These are phyloP conservation scores for Coilia nasus DNA, from an alignment of 2,797 vertebrate species.

Conservation along the genomic window DNA sequence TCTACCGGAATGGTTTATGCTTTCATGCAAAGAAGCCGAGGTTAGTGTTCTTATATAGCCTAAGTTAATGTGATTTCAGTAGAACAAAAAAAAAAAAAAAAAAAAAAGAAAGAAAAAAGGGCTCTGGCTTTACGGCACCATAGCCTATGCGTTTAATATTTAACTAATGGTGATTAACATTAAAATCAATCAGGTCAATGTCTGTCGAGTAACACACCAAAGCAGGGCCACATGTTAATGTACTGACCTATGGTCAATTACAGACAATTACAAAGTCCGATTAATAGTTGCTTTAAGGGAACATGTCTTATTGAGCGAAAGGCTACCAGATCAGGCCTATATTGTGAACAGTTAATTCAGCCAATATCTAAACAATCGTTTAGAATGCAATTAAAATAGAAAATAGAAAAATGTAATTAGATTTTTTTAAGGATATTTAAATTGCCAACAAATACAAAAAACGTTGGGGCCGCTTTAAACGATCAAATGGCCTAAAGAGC, in stretches of 20 bases:
- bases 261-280: background rate
- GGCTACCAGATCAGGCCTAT: background rate
- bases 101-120: background rate
- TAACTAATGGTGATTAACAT: constrained; percentile 6
- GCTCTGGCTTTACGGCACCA: background rate
- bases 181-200: background rate
- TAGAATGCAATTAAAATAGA: too few relatives aligned
- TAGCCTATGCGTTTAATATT: background rate
- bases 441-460: too few relatives aligned
- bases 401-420: too few relatives aligned
- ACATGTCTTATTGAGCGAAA: background rate
- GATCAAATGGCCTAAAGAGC: too few relatives aligned
- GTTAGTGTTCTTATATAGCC: too few relatives aligned
- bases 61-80: background rate
- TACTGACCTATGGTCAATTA: background rate
- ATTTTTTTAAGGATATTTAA: too few relatives aligned
- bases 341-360: background rate
- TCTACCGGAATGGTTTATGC: too few relatives aligned
- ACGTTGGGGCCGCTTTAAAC: too few relatives aligned
- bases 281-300: background rate
- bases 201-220: constrained; percentile 1
- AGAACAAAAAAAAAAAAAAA: background rate
- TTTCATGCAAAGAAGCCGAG: too few relatives aligned
- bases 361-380: too few relatives aligned
- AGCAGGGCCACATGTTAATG: background rate